phyloP scores from a whole-genome alignment of 2,113 vertebrate species.

The Calidris pygmaea region DNA sequence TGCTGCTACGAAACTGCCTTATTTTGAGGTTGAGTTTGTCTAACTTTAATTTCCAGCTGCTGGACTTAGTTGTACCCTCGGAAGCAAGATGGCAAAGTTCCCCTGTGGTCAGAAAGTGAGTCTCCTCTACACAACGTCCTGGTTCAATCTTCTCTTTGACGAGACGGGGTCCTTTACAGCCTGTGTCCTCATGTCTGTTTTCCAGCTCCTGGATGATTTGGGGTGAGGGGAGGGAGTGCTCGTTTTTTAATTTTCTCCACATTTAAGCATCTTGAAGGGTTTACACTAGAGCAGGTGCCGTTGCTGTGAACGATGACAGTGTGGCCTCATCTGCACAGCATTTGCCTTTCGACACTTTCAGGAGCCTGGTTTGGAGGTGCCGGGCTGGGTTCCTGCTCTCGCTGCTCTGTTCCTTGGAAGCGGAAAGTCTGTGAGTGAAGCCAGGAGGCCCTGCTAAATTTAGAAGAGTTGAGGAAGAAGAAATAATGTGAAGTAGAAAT shows the following conservation, averaged over 20 bases:
- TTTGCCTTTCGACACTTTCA: background rate
- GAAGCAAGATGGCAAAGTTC: background rate
- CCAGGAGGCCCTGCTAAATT: background rate
- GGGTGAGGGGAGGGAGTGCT: too few species aligned
- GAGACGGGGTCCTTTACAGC: accelerated
- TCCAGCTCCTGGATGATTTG: background rate
- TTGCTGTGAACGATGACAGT: background rate
- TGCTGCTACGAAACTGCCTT: background rate
- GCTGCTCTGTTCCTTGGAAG: background rate
- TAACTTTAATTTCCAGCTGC: background rate
- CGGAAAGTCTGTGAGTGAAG: background rate
- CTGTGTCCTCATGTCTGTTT: background rate
- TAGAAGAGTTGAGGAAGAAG: background rate
- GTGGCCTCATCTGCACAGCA: background rate
- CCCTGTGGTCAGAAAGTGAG: background rate
- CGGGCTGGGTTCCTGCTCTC: background rate
- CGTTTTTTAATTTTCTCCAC: background rate
- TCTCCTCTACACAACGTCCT: background rate
- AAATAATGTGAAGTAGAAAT: background rate
- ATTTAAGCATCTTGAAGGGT: background rate
- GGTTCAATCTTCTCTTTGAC: background rate
- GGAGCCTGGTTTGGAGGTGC: background rate
- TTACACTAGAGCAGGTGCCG: background rate
- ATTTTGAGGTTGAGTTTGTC: background rate
- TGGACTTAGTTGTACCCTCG: background rate